These are phyloP conservation scores for Nothoprocta perdicaria DNA, from an alignment of 2,113 vertebrate species.

Conservation along the genomic window DNA sequence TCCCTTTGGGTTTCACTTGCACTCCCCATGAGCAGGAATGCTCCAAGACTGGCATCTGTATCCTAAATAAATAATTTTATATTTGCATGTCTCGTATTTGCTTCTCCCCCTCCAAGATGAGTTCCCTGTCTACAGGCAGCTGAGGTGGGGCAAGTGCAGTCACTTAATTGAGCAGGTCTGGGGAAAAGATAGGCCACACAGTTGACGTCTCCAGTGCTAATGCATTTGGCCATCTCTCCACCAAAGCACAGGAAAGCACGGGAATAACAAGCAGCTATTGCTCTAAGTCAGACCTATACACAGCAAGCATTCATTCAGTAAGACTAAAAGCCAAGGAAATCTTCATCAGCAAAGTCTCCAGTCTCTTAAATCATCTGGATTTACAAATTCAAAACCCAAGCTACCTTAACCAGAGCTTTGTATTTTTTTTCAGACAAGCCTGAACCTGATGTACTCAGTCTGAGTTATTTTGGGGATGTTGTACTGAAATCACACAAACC, in stretches of 20 bases:
- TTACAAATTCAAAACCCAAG: background rate
- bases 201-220: background rate
- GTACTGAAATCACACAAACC: background rate
- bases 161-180: background rate
- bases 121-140: background rate
- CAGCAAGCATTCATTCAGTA: background rate
- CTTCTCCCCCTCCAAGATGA: background rate
- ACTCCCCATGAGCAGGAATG: background rate
- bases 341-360: background rate
- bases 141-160: background rate
- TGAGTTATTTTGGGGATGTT: rapidly evolving
- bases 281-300: background rate
- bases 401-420: background rate
- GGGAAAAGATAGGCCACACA: rapidly evolving
- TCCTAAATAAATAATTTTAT: background rate
- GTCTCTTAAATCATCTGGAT: background rate
- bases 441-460: background rate
- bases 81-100: background rate
- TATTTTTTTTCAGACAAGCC: background rate
- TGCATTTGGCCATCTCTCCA: too few relatives aligned
- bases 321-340: background rate
- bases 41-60: background rate
- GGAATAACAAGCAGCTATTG: background rate
- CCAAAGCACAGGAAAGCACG: background rate
- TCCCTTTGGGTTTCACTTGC: background rate